Conservation (phyloP, 2,113 vertebrate genomes). For the Pterocles orientalis region DNA sequence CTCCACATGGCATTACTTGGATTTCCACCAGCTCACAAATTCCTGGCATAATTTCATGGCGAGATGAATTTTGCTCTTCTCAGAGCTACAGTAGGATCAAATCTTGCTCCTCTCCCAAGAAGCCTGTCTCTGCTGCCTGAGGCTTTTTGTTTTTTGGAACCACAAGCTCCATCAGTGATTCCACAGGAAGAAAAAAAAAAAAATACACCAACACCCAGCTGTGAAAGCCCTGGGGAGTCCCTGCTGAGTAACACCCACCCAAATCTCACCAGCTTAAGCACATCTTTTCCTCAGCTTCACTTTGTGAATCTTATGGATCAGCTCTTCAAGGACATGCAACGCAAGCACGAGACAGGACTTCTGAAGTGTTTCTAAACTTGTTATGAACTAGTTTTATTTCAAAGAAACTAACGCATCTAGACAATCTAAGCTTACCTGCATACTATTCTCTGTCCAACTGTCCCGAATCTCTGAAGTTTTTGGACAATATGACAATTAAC, state of each 20-base stretch:
- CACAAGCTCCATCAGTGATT: neutral
- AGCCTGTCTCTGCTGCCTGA: neutral
- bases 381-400: neutral
- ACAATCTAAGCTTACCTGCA: neutral
- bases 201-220: neutral
- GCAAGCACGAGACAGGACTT: neutral
- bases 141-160: neutral
- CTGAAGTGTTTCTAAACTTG: neutral
- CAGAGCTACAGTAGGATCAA: neutral
- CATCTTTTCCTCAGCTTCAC: neutral
- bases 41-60: neutral
- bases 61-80: neutral
- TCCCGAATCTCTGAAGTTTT: neutral
- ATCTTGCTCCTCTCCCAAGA: neutral
- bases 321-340: neutral
- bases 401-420: neutral
- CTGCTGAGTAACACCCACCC: neutral
- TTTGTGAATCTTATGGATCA: neutral
- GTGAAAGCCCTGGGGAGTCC: neutral
- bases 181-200: neutral
- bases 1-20: accelerated
- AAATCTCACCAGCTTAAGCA: neutral
- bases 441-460: neutral
- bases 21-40: neutral
- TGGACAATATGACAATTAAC: neutral